These are phyloP conservation scores for Origma solitaria DNA, from an alignment of 2,113 vertebrate species.

Conservation along the genomic window DNA sequence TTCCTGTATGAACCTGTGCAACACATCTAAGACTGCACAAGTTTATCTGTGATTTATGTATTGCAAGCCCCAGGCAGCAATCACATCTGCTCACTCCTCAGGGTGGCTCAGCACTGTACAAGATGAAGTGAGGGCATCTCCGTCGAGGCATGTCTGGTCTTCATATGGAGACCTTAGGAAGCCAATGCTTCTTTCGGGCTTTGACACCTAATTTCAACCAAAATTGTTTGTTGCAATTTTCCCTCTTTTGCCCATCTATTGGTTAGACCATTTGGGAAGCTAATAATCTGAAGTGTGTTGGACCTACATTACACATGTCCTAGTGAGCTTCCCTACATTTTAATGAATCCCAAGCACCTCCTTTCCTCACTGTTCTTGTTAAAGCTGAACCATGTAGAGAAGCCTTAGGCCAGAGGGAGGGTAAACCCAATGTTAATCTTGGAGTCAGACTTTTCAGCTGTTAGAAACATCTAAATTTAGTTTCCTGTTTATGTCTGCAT, in stretches of 20 bases:
- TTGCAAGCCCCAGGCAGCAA: neutral
- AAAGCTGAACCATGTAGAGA: neutral
- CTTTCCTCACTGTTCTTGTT: neutral
- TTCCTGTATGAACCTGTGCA: neutral
- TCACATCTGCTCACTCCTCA: neutral
- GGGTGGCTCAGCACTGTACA: neutral
- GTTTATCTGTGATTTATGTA: neutral
- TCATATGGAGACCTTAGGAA: neutral
- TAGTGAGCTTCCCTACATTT: neutral
- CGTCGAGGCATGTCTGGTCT: neutral
- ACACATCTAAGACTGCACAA: neutral
- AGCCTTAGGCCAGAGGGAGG: neutral
- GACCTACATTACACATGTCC: neutral
- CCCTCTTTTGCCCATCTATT: neutral
- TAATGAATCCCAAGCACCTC: neutral
- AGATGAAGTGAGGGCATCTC: neutral
- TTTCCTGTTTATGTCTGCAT: neutral
- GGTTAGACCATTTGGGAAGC: neutral
- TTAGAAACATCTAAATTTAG: neutral
- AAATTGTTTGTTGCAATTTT: neutral
- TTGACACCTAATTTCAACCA: neutral
- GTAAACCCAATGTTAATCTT: neutral
- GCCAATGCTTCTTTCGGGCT: neutral
- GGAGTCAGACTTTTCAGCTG: neutral
- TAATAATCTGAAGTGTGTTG: neutral